Base-by-base conservation (phyloP, 2,797 vertebrate genomes). In the Distichodus sexfasciatus region DNA sequence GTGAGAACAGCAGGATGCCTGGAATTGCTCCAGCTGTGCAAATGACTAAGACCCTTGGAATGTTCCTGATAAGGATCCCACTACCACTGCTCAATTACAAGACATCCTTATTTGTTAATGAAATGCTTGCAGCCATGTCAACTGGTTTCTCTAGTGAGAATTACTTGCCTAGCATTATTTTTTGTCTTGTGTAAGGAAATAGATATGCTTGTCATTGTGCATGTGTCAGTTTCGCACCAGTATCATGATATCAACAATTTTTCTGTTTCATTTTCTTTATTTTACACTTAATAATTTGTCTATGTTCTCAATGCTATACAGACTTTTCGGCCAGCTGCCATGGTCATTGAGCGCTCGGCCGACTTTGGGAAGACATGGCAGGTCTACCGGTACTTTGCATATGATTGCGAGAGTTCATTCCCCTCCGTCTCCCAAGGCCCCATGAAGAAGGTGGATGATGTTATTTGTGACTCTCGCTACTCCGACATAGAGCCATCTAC, bases 401-500 rank as follows among this genome's bases (percentile, higher is more conserved):
- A 98, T 14, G 95, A 99, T 86, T 99, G 97, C 0, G 96, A 96
- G 84, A 78, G 90, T 2, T 92, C 96, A 0, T 98, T 98, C 85
- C 93, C 93, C 0, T 82, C 83, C 0, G 54, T 97, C 50, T 93
- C 92, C 35, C 85, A 81, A 0, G 95, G 96, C 74, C 94, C 96
- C 14, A 96, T 98, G 95, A 91, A 92, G 79, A 97, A 94, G 82
- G 96, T 99, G 0, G 96, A 99, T 53, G 94, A 98, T 59, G 89
- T 98, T 17, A 96, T 99, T 76, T 99, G 97, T 64, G 97, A 98
- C 82, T 94, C 96, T 0, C 93, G 94, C 11, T 99, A 99, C 78
- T 98, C 96, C 0, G 97, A 99, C 82, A 98, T 99, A 1, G 97
- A 99, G 64, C 97, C 97, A 5, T 99, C 97, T 40, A 95, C 95